Evolutionary conservation across 1,140 invertebrate species (phyloP).

Genomic region (Dendroctonus valens): DNA sequence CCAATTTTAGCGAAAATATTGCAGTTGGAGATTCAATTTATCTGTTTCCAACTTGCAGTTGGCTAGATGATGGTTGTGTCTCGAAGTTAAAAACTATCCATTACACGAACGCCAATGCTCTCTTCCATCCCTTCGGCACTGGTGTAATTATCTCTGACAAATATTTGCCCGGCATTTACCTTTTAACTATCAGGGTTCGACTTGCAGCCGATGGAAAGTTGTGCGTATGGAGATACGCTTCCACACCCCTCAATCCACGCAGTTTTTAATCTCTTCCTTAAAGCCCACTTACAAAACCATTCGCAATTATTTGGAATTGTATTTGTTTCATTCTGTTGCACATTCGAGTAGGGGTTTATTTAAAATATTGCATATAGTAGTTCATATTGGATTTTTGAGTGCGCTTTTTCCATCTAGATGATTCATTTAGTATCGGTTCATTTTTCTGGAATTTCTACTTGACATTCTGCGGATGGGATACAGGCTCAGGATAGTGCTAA

Average conservation of each 20-base stretch:
- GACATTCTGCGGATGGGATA: too few relatives aligned
- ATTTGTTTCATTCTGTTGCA: conserved; percentile 29
- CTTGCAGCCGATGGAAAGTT: conserved; percentile 30
- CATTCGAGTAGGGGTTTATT: conserved; percentile 10
- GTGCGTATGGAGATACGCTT: conserved; percentile 26
- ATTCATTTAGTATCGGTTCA: too few relatives aligned
- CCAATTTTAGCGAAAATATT: too few relatives aligned
- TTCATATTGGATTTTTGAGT: neutral
- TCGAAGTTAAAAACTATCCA: neutral
- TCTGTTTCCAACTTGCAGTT: too few relatives aligned
- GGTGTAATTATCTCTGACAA: conserved; percentile 49
- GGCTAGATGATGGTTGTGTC: too few relatives aligned
- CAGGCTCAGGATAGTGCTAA: too few relatives aligned
- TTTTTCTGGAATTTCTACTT: too few relatives aligned
- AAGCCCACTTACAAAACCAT: conserved; percentile 30
- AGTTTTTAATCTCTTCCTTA: conserved; percentile 29
- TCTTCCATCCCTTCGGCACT: conserved; percentile 44
- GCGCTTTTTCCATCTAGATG: too few relatives aligned
- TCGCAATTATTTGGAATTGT: conserved; percentile 17
- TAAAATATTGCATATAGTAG: conserved; percentile 4
- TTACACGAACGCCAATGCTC: conserved; percentile 24
- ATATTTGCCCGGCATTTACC: conserved; percentile 50
- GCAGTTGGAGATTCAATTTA: too few relatives aligned
- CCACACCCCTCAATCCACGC: conserved; percentile 24
- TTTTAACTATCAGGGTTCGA: conserved; percentile 47